Evolutionary conservation across 2,888 invertebrate species (phyloP).

Genomic region (Strigamia maritima): DNA sequence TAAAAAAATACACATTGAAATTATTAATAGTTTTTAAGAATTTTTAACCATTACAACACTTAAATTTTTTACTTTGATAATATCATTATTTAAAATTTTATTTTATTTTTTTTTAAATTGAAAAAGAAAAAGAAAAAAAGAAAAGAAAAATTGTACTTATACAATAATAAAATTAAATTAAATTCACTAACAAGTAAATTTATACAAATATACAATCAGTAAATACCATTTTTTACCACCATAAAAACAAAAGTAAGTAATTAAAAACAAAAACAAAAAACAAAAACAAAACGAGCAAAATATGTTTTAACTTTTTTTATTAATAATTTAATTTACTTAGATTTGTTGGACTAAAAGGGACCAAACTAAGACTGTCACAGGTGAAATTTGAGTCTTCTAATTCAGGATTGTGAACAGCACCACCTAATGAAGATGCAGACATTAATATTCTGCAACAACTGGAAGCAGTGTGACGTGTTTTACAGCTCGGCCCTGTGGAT

Average conservation of each 20-base stretch:
- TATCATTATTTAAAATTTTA: too few relatives aligned
- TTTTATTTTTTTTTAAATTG: neutral
- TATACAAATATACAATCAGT: neutral
- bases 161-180: neutral
- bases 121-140: neutral
- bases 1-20: neutral
- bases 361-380: neutral
- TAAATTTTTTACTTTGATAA: too few relatives aligned
- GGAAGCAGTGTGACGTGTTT: conserved; percentile 23
- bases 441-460: conserved; percentile 25
- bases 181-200: neutral
- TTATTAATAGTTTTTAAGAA: too few relatives aligned
- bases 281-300: too few relatives aligned
- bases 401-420: conserved; percentile 30
- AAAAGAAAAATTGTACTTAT: neutral
- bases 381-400: conserved; percentile 5
- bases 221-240: neutral
- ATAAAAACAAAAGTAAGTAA: neutral
- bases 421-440: conserved; percentile 33
- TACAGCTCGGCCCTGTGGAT: conserved; percentile 35
- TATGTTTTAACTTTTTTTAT: too few relatives aligned
- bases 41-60: too few relatives aligned
- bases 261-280: neutral
- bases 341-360: neutral
- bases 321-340: neutral